A percentile compares a stretch with the other conserved stretches of the same genome.
Evolutionary conservation across 2,888 invertebrate species (phyloP).

Genomic region (Xanthia icteritia): DNA sequence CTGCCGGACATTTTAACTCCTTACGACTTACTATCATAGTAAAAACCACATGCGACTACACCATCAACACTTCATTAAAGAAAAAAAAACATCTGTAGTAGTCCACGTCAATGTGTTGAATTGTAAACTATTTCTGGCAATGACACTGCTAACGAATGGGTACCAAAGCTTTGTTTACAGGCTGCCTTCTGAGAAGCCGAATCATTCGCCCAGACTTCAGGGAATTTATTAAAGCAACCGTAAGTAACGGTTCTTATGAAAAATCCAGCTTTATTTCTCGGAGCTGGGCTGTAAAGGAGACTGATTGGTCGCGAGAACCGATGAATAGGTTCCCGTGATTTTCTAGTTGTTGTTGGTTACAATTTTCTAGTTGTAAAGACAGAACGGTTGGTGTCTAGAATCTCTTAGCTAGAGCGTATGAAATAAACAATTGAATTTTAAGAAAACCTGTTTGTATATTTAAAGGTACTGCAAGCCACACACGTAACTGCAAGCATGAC

Average conservation of each 20-base stretch:
- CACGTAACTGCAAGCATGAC: too few species aligned
- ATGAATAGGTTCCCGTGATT: constrained; percentile 1
- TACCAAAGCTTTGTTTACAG: constrained; percentile 56
- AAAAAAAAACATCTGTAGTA: constrained; percentile 24
- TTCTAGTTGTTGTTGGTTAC: too few species aligned
- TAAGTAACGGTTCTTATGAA: constrained; percentile 23
- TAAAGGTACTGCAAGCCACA: background rate
- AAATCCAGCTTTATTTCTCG: constrained; percentile 36
- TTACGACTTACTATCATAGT: constrained; percentile 13
- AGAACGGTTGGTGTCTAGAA: background rate
- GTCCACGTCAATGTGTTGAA: constrained; percentile 29
- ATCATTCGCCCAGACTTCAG: constrained; percentile 52
- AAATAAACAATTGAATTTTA: constrained; percentile 1
- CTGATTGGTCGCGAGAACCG: constrained; percentile 22
- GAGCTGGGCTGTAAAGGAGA: constrained; percentile 2
- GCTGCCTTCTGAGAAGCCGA: constrained; percentile 56
- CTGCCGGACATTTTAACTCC: background rate
- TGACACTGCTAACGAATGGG: constrained; percentile 49
- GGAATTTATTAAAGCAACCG: constrained; percentile 46
- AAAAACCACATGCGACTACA: background rate
- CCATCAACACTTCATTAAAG: constrained; percentile 2
- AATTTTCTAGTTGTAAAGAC: background rate
- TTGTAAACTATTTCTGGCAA: constrained; percentile 59
- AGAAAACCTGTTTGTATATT: background rate
- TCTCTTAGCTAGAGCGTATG: background rate